Evolutionary conservation across 2,888 invertebrate genomes (phyloP).

Genomic region (Sinentomon sp.): DNA sequence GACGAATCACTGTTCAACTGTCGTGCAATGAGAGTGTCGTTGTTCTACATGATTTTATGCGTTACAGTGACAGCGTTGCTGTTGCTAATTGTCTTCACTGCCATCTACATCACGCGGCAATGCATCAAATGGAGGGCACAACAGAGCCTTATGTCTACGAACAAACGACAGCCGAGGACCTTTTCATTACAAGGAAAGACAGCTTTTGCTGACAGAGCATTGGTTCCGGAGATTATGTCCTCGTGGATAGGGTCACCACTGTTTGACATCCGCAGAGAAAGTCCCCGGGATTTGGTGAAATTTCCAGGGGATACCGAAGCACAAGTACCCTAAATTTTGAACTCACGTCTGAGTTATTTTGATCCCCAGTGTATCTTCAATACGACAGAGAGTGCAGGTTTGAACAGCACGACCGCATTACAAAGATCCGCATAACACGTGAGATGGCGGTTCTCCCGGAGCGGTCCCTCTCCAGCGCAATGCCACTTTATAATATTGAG

Average conservation of each 20-base stretch:
- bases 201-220: conserved; percentile 38
- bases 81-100: conserved; percentile 30
- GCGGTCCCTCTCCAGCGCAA: too few relatives aligned
- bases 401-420: too few relatives aligned
- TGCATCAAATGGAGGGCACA: conserved; percentile 20
- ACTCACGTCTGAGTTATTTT: too few relatives aligned
- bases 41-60: conserved; percentile 34
- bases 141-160: conserved; percentile 25
- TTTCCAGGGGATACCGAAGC: too few relatives aligned
- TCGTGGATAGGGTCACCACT: conserved; percentile 16
- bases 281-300: too few relatives aligned
- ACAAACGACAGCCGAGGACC: conserved; percentile 16
- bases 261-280: conserved; percentile 12
- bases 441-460: too few relatives aligned
- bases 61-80: conserved; percentile 32
- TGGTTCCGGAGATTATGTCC: conserved; percentile 14
- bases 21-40: conserved; percentile 35
- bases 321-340: too few relatives aligned
- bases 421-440: too few relatives aligned
- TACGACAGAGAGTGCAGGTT: too few relatives aligned
- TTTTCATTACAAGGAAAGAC: conserved; percentile 32
- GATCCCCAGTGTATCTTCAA: too few relatives aligned
- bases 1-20: conserved; percentile 52
- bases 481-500: too few relatives aligned
- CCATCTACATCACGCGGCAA: conserved; percentile 22